phyloP scores from a whole-genome alignment of 2,797 vertebrate species.

The Hybognathus amarus region DNA sequence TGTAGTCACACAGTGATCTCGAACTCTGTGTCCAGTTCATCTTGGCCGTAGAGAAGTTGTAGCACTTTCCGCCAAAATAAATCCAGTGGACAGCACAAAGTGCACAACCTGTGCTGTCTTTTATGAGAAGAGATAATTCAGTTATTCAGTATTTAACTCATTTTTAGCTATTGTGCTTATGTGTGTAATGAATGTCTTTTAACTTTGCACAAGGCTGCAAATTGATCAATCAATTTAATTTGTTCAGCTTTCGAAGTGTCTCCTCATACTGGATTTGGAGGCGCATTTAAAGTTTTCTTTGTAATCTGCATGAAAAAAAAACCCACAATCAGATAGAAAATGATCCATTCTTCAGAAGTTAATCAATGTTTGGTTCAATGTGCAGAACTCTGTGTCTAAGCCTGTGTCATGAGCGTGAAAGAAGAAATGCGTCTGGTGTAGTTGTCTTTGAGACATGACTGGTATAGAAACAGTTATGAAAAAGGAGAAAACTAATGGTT shows the following conservation, averaged over 20 bases:
- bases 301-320: neutral
- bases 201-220: neutral
- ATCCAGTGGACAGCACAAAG: constrained; percentile 28
- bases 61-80: constrained; percentile 51
- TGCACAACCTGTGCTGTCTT: constrained; percentile 16
- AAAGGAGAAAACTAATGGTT: neutral
- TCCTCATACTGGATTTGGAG: neutral
- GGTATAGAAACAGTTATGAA: neutral
- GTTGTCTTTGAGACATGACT: neutral
- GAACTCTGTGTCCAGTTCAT: constrained; percentile 47
- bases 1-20: constrained; percentile 58
- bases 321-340: neutral
- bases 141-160: neutral
- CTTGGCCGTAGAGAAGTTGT: constrained; percentile 50
- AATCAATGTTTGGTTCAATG: neutral
- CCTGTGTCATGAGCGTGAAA: neutral
- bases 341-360: neutral
- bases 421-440: neutral
- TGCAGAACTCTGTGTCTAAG: neutral
- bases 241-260: neutral
- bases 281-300: neutral
- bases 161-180: neutral
- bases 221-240: neutral
- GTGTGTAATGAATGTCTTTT: neutral
- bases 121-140: neutral